phyloP scores from a whole-genome alignment of 2,113 vertebrate species.

The Oryzias melastigma region DNA sequence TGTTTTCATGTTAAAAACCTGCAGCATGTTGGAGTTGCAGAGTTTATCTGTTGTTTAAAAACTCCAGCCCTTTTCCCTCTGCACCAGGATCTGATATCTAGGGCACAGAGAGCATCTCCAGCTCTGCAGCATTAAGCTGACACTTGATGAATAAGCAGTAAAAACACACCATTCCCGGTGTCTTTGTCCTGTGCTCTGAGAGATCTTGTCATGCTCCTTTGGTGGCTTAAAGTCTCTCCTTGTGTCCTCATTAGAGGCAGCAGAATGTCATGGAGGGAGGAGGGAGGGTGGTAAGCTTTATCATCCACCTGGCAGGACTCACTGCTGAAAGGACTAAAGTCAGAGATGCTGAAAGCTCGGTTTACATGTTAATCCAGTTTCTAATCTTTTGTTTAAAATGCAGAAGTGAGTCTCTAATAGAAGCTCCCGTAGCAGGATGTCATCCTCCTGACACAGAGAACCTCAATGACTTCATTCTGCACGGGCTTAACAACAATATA shows the following conservation, averaged over 20 bases:
- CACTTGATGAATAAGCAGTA: slow-evolving; percentile 35
- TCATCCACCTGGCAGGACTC: slow-evolving; percentile 9
- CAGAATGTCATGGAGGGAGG: slow-evolving; percentile 29
- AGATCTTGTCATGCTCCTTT: slow-evolving; percentile 32
- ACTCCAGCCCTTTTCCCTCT: background rate
- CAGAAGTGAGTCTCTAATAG: no score
- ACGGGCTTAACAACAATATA: no score
- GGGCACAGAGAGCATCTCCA: slow-evolving; percentile 15
- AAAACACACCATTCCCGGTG: slow-evolving; percentile 16
- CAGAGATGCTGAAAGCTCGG: no score
- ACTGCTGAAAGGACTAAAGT: background rate
- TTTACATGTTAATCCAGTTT: no score
- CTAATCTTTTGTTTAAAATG: no score
- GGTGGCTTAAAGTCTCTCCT: slow-evolving; percentile 22
- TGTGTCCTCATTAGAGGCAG: slow-evolving; percentile 46
- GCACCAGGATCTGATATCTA: slow-evolving; percentile 28
- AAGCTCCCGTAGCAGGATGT: no score
- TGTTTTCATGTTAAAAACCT: background rate
- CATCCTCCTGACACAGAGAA: no score
- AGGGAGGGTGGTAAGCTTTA: slow-evolving; percentile 17
- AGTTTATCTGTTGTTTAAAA: background rate
- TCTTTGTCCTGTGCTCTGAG: slow-evolving; percentile 34
- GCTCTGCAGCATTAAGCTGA: slow-evolving; percentile 18
- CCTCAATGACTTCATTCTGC: no score
- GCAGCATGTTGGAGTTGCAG: background rate